phyloP scores from a whole-genome alignment of 2,888 invertebrate species.

The Zhengitettix transpicula region DNA sequence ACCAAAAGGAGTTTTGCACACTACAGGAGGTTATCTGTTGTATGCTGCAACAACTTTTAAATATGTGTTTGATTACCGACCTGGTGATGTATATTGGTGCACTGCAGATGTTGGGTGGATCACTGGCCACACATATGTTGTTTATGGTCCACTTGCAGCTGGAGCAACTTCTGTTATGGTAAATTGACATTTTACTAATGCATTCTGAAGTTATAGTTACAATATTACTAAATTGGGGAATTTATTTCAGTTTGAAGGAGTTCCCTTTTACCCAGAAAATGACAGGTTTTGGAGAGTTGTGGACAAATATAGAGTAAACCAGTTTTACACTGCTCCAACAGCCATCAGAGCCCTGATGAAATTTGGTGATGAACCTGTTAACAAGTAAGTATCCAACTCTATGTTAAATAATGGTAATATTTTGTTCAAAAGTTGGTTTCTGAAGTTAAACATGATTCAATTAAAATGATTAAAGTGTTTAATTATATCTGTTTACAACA shows the following conservation, averaged over 20 bases:
- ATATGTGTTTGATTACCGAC: constrained; percentile 85
- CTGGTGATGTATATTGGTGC: constrained; percentile 76
- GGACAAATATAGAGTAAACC: constrained; percentile 85
- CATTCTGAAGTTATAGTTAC: background rate
- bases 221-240: background rate
- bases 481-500: background rate
- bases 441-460: no score
- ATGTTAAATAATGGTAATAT: no score
- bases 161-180: constrained; percentile 89
- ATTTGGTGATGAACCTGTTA: constrained; percentile 72
- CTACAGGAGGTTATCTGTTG: constrained; percentile 84
- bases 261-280: constrained; percentile 86
- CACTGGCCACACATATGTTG: constrained; percentile 83
- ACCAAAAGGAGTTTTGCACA: constrained; percentile 94
- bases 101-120: constrained; percentile 96
- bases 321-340: constrained; percentile 98
- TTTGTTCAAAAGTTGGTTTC: no score
- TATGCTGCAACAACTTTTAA: constrained; percentile 90
- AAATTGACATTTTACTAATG: constrained; percentile 21
- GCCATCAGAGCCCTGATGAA: constrained; percentile 94
- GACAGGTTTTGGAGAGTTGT: constrained; percentile 87
- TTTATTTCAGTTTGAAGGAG: constrained; percentile 73
- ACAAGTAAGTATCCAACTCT: constrained; percentile 31
- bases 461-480: no score
- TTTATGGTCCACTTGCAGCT: constrained; percentile 89